Evolutionary conservation across 1,140 invertebrate species (phyloP), one percentile per base, ranked within the genome.

Genomic region (Halictus rubicundus): DNA sequence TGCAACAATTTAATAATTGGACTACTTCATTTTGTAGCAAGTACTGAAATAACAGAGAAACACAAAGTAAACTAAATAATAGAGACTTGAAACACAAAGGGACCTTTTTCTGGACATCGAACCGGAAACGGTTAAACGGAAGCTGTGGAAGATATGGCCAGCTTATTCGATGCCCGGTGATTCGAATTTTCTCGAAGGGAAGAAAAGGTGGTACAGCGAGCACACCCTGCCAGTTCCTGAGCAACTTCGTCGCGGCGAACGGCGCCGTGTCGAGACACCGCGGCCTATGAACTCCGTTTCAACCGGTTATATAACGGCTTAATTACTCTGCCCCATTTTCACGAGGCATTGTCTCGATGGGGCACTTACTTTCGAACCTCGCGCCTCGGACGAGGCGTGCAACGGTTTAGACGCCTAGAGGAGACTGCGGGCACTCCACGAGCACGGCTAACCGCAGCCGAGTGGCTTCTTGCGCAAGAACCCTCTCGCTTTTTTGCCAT

Each of bases 281-380:
- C 70, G 80, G 82, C 78, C 86, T 78, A 83, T 82, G 80, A 89
- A 83, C 85, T 88, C 83, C 70, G 80, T 86, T 88, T 87, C 87
- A 83, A 86, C 83, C 80, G 76, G 85, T 91, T 91, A 91, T 91
- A 91, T 91, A 91, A 91, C 87, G 80, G 74, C 85, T 91, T 91
- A 91, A 91, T 91, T 91, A 91, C 89, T 89, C 86, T 91, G 90
- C 81, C 90, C 90, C 86, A 90, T 91, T 91, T 91, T 90, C 88
- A 87, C 80, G 84, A 88, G 81, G 88, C 86, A 91, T 91, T 91
- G 90, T 91, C 89, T 91, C 85, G 89, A 86, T 81, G 87, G 84
- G 87, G 89, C 89, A 87, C 87, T 91, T 88, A 88, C 87, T 86
- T 86, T 87, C 87, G 78, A 88, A 85, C 82, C 83, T 85, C 80